Percentiles rank a stretch among this genome's conserved stretches.
Conservation (phyloP, 2,888 invertebrate genomes). For the Galeruca laticollis region DNA sequence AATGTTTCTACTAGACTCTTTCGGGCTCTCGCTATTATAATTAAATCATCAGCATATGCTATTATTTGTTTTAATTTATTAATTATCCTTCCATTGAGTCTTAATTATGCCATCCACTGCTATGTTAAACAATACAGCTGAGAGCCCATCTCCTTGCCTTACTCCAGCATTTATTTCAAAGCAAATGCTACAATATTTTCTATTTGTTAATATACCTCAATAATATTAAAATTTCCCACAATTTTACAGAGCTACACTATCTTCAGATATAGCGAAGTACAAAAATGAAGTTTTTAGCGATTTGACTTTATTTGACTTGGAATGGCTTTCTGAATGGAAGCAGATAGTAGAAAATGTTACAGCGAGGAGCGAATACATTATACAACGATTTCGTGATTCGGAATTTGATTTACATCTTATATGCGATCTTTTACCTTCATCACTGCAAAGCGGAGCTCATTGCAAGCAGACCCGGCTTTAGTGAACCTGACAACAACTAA, state of each 20-base stretch:
- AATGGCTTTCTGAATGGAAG: slow-evolving; percentile 33
- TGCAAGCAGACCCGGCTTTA: slow-evolving; percentile 7
- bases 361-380: slow-evolving; percentile 35
- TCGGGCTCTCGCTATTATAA: too few species aligned
- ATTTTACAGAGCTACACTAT: neutral
- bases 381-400: slow-evolving; percentile 34
- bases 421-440: slow-evolving; percentile 33
- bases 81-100: too few species aligned
- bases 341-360: slow-evolving; percentile 35
- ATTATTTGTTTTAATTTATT: too few species aligned
- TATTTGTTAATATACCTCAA: neutral
- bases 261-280: neutral
- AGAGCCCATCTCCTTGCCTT: too few species aligned
- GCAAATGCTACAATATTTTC: too few species aligned
- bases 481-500: too few species aligned
- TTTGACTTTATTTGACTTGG: slow-evolving; percentile 33
- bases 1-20: too few species aligned
- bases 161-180: too few species aligned
- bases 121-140: too few species aligned
- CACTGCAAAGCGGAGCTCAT: slow-evolving; percentile 21
- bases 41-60: too few species aligned
- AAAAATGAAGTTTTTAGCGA: slow-evolving; percentile 21
- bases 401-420: slow-evolving; percentile 41
- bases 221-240: neutral
- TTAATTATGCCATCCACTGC: too few species aligned